A percentile compares a stretch with the other conserved stretches of the same genome.
phyloP scores from a whole-genome alignment of 2,888 invertebrate genomes.

The Ophioninae sp. region DNA sequence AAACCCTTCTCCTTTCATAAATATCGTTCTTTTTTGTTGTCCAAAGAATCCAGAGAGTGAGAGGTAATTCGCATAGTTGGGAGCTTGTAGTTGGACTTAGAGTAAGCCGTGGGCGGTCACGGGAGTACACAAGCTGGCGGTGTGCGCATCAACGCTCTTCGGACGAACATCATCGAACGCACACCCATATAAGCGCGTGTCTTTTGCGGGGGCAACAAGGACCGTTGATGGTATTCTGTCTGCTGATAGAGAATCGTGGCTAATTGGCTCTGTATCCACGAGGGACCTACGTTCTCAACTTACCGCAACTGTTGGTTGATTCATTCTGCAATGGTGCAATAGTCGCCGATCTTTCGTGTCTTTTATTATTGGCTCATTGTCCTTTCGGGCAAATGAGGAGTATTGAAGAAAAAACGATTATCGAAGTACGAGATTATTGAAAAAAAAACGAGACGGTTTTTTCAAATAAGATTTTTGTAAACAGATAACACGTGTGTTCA shows the following conservation, averaged over 20 bases:
- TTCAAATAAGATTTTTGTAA: too few relatives aligned
- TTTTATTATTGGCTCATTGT: not conserved
- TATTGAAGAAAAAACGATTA: not conserved
- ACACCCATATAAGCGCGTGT: not conserved
- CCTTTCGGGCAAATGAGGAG: not conserved
- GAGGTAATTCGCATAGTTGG: conserved; percentile 50
- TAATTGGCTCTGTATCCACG: conserved; percentile 57
- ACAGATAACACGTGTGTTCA: too few relatives aligned
- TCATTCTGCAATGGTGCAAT: not conserved
- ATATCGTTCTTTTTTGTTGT: not conserved
- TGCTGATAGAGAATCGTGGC: conserved; percentile 59
- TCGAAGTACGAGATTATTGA: not conserved
- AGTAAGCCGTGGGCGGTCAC: conserved; percentile 56
- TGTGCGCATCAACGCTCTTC: conserved; percentile 29
- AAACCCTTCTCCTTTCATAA: not conserved
- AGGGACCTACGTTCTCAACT: conserved; percentile 33
- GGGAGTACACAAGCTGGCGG: conserved; percentile 29
- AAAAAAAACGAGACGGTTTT: too few relatives aligned
- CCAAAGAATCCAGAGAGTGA: conserved; percentile 27
- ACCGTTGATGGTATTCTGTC: conserved; percentile 43
- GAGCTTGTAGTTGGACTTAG: conserved; percentile 37
- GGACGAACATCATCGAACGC: conserved; percentile 35
- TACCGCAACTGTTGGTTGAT: not conserved
- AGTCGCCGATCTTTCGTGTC: not conserved
- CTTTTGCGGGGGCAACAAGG: conserved; percentile 17